Percentiles rank a stretch among this genome's conserved stretches.
Evolutionary conservation across 2,113 vertebrate genomes (phyloP).

Genomic region (Pipra filicauda): DNA sequence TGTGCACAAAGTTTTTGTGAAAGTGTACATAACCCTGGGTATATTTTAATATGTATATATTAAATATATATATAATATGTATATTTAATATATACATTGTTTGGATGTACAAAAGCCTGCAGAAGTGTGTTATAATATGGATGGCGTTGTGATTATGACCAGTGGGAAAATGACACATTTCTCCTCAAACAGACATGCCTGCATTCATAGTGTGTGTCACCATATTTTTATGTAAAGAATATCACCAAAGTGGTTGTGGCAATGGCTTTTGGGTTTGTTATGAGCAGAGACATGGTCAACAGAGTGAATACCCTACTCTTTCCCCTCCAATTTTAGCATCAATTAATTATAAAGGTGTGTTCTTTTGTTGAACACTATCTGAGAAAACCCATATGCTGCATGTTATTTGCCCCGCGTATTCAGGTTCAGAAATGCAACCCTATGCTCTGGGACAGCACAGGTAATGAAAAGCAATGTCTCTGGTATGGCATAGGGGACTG

Average conservation of each 20-base stretch:
- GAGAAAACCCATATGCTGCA: neutral
- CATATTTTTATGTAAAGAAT: rapidly evolving
- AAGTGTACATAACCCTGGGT: neutral
- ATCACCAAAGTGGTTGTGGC: neutral
- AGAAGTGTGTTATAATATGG: neutral
- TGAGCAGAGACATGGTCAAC: neutral
- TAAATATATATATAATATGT: neutral
- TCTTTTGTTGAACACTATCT: rapidly evolving
- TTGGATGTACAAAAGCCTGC: neutral
- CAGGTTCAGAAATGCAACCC: neutral
- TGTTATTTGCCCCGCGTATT: neutral
- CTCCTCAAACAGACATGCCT: neutral
- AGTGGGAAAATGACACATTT: neutral
- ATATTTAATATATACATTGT: neutral
- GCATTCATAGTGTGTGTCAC: neutral
- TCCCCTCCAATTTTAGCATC: neutral
- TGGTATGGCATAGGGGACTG: neutral
- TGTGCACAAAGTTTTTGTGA: neutral
- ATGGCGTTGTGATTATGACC: neutral
- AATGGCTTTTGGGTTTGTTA: neutral
- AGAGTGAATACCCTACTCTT: neutral
- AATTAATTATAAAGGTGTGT: neutral
- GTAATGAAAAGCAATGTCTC: rapidly evolving
- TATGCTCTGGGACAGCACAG: neutral
- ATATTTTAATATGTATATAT: neutral